Conservation (phyloP, 1,140 invertebrate genomes). For the Lepidurus packardi region DNA sequence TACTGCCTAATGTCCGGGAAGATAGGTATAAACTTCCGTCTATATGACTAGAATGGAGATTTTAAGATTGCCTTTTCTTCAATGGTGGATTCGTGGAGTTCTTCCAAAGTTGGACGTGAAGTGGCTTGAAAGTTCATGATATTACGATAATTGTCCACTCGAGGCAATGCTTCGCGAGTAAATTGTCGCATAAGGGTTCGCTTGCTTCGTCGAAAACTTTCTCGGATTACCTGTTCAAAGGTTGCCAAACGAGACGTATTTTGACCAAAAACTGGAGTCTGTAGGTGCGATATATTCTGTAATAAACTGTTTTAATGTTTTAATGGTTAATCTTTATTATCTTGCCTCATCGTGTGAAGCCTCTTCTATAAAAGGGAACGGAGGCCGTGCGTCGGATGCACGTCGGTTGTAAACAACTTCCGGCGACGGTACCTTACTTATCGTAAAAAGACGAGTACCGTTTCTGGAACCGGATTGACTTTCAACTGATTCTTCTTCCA, state of each 20-base stretch:
- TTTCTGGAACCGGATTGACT: background rate
- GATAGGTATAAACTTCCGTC: background rate
- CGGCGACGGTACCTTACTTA: background rate
- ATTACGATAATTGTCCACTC: constrained; percentile 54
- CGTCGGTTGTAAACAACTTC: background rate
- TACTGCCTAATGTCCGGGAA: background rate
- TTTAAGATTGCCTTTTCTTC: constrained; percentile 26
- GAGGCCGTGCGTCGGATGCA: background rate
- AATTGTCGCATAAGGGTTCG: constrained; percentile 39
- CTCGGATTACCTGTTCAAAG: constrained; percentile 8
- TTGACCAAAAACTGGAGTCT: background rate
- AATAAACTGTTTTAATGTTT: background rate
- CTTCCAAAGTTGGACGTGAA: constrained; percentile 48
- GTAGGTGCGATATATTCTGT: too few species aligned
- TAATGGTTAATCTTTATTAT: background rate
- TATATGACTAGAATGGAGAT: background rate
- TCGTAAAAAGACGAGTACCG: background rate
- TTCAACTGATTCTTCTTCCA: background rate
- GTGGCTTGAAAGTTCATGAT: constrained; percentile 46
- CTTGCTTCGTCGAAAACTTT: constrained; percentile 24
- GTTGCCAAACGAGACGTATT: background rate
- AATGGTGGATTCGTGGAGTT: constrained; percentile 45
- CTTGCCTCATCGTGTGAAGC: background rate
- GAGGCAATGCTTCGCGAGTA: constrained; percentile 50
- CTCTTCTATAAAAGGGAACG: background rate